phyloP scores from a whole-genome alignment of 2,113 vertebrate genomes.

The Pavo muticus region DNA sequence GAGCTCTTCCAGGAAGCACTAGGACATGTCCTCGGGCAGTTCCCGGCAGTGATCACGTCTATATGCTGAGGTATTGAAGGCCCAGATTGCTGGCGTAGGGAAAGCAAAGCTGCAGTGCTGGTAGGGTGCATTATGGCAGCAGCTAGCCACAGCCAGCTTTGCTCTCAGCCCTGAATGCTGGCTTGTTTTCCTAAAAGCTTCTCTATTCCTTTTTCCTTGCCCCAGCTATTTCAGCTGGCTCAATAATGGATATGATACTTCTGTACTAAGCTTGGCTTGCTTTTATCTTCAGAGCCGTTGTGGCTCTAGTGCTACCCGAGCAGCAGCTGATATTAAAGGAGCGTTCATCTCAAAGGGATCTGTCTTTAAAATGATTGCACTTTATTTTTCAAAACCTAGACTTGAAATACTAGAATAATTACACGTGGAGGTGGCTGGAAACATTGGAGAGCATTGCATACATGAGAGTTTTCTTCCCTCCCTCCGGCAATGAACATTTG shows the following conservation, averaged over 20 bases:
- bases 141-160: neutral
- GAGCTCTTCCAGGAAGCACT: neutral
- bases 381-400: slow-evolving; percentile 6
- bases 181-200: neutral
- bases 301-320: neutral
- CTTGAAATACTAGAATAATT: neutral
- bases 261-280: neutral
- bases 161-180: too few relatives aligned
- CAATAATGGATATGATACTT: slow-evolving; percentile 2
- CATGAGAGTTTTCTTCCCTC: neutral
- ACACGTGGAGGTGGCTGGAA: neutral
- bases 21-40: neutral
- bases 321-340: slow-evolving; percentile 1
- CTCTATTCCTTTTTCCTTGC: neutral
- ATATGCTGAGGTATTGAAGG: accelerated
- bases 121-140: neutral
- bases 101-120: neutral
- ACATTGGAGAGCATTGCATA: neutral
- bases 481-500: accelerated
- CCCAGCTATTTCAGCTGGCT: neutral
- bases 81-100: neutral
- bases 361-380: neutral
- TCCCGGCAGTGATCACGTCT: neutral
- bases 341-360: slow-evolving; percentile 19
- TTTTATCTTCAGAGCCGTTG: neutral